Evolutionary conservation across 2,113 vertebrate species (phyloP).

Genomic region (Willisornis vidua): DNA sequence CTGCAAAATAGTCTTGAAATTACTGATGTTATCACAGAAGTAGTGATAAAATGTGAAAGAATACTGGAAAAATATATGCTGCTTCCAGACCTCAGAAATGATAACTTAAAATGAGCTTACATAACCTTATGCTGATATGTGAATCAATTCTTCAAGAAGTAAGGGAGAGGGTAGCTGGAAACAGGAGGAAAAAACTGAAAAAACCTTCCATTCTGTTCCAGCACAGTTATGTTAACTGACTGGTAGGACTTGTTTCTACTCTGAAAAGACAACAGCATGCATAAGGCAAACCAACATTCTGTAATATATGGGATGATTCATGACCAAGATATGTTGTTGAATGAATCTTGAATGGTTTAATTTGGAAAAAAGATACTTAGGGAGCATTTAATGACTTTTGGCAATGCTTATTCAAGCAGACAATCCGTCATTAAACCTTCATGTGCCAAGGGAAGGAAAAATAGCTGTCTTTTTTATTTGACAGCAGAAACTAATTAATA

Average conservation of each 20-base stretch:
- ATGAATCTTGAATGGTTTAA: background rate
- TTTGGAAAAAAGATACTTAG: background rate
- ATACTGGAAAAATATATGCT: background rate
- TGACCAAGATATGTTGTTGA: background rate
- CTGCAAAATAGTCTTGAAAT: background rate
- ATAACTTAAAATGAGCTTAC: background rate
- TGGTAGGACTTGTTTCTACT: background rate
- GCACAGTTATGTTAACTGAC: fast-evolving
- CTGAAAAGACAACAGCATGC: background rate
- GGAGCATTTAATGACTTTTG: background rate
- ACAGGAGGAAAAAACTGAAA: background rate
- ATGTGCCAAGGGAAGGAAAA: background rate
- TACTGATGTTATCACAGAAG: background rate
- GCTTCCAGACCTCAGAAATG: background rate
- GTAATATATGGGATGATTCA: background rate
- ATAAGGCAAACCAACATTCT: background rate
- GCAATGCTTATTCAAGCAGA: background rate
- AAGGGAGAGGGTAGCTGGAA: background rate
- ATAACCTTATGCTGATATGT: background rate
- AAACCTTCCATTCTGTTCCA: fast-evolving
- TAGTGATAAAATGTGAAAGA: conserved; percentile 1
- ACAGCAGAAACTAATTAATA: background rate
- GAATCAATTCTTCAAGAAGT: background rate
- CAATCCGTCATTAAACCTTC: background rate
- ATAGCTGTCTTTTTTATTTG: background rate